Conservation (phyloP, 2,888 invertebrate species). For the Phortica okadai region DNA sequence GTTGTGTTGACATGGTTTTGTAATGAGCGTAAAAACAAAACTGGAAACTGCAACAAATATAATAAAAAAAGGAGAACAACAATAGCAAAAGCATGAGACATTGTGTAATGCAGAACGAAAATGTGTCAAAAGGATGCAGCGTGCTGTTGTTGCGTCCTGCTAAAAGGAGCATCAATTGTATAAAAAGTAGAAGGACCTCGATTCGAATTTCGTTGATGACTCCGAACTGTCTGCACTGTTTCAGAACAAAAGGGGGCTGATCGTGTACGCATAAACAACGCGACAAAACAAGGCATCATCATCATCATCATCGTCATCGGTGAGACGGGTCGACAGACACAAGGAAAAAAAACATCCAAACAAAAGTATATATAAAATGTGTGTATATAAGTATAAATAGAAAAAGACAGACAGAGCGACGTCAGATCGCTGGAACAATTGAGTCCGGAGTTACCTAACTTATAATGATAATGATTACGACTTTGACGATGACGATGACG, state of each 20-base stretch:
- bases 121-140: constrained; percentile 27
- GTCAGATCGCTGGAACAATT: background rate
- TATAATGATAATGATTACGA: background rate
- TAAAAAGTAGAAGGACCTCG: background rate
- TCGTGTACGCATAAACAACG: constrained; percentile 61
- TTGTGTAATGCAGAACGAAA: constrained; percentile 6
- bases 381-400: background rate
- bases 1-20: background rate
- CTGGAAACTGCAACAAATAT: background rate
- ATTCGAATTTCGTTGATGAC: background rate
- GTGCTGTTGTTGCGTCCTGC: constrained; percentile 3
- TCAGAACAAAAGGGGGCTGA: constrained; percentile 69
- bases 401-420: background rate
- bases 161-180: background rate
- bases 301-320: background rate
- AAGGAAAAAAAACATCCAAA: background rate
- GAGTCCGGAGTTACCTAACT: background rate
- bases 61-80: background rate
- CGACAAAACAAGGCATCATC: background rate
- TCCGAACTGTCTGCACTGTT: constrained; percentile 20
- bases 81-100: background rate
- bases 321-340: background rate
- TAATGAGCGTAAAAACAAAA: background rate
- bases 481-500: background rate
- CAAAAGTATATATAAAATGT: background rate